These are phyloP conservation scores for Eira barbara DNA, from an alignment of 2,113 vertebrate species.

Conservation along the genomic window DNA sequence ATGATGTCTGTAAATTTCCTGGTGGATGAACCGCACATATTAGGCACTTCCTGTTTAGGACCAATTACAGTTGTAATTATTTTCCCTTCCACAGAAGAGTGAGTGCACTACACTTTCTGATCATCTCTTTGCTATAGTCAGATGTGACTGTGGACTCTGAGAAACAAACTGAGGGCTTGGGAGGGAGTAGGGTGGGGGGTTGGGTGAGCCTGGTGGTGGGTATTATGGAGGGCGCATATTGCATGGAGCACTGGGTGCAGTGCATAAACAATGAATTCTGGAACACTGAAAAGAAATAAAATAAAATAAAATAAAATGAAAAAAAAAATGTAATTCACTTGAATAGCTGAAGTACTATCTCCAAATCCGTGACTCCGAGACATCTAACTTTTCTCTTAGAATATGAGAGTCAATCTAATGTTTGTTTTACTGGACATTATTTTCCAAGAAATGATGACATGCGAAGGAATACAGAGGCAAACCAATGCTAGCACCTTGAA, in stretches of 20 bases:
- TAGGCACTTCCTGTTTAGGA: not conserved
- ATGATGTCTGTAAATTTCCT: not conserved
- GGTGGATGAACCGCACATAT: not conserved
- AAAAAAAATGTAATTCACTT: not conserved
- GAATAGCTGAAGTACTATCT: not conserved
- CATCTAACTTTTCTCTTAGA: not conserved
- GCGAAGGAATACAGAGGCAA: not conserved
- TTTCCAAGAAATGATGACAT: not conserved
- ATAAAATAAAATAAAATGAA: no score
- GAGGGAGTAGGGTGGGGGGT: no score
- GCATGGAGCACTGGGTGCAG: no score
- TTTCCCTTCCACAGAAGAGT: not conserved
- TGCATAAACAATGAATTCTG: no score
- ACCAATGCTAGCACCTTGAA: not conserved
- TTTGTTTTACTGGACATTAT: not conserved
- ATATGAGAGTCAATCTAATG: not conserved
- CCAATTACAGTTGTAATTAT: not conserved
- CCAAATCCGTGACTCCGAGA: not conserved
- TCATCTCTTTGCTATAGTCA: not conserved
- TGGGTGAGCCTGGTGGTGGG: no score
- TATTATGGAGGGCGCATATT: no score
- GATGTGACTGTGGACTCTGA: not conserved
- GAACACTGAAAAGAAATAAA: no score
- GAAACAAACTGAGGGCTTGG: no score
- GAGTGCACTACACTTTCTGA: not conserved